Conservation (phyloP, 2,797 vertebrate genomes). For the Prionace glauca region DNA sequence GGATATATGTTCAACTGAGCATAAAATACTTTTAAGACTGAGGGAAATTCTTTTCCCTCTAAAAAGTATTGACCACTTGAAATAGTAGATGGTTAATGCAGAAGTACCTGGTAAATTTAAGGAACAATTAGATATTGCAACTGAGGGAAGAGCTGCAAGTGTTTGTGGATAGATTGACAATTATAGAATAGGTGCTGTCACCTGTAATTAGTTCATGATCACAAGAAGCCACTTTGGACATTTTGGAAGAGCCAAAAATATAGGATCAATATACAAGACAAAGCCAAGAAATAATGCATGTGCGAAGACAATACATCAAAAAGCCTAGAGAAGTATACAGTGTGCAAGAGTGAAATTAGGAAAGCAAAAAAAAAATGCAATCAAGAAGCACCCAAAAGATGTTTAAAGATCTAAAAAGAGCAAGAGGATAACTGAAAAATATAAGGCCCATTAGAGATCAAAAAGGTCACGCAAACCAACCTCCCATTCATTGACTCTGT, state of each 20-base stretch:
- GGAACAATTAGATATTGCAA: background rate
- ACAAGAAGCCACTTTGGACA: background rate
- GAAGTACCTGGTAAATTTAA: background rate
- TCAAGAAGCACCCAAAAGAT: no score
- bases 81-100: background rate
- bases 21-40: background rate
- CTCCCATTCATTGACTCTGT: no score
- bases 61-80: background rate
- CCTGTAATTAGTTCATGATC: background rate
- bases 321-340: no score
- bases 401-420: no score
- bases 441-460: no score
- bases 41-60: background rate
- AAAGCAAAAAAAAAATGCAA: no score
- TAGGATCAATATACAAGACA: background rate
- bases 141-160: background rate
- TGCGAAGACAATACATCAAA: no score
- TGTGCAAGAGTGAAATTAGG: no score
- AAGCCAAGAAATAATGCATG: background rate
- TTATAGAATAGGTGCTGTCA: no score
- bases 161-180: background rate
- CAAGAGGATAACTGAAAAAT: no score
- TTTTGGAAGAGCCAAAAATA: background rate
- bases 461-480: no score
- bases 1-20: background rate